phyloP scores from a whole-genome alignment of 2,113 vertebrate species.

The Camelus bactrianus region DNA sequence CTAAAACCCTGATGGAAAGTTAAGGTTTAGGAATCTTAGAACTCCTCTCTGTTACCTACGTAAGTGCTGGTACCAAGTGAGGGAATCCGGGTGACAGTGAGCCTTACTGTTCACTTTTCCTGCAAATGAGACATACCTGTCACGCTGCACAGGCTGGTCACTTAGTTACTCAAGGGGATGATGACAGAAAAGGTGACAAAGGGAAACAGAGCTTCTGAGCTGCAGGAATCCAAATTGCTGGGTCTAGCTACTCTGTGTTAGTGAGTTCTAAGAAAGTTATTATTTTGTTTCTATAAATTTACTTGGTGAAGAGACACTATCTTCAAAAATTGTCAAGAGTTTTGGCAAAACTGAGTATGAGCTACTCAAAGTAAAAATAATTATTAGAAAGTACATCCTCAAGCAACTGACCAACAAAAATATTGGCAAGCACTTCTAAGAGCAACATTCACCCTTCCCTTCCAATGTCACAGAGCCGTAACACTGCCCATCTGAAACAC shows the following conservation, averaged over 20 bases:
- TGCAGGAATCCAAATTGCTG: conserved; percentile 87
- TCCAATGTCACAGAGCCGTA: conserved; percentile 90
- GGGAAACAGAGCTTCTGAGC: conserved; percentile 84
- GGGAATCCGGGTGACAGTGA: conserved; percentile 85
- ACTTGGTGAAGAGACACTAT: conserved; percentile 89
- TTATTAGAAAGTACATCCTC: conserved; percentile 86
- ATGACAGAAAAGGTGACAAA: conserved; percentile 78
- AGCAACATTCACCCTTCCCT: conserved; percentile 89
- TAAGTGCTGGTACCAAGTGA: conserved; percentile 86
- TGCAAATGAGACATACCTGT: conserved; percentile 82
- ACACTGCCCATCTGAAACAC: conserved; percentile 91
- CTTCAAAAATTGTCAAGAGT: conserved; percentile 88
- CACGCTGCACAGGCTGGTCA: conserved; percentile 86
- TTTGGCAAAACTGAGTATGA: conserved; percentile 90
- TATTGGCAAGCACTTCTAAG: conserved; percentile 89
- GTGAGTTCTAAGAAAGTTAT: conserved; percentile 90
- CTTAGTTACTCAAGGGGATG: conserved; percentile 83
- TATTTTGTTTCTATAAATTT: conserved; percentile 88
- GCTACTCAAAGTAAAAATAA: conserved; percentile 84
- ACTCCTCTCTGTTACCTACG: conserved; percentile 81
- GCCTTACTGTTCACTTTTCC: conserved; percentile 84
- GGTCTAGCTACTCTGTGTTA: conserved; percentile 86
- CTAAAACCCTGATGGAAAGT: conserved; percentile 84
- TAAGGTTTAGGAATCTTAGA: conserved; percentile 78
- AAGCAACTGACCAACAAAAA: conserved; percentile 78